Evolutionary conservation across 2,888 invertebrate species (phyloP).

Genomic region (Noctua fimbriata): DNA sequence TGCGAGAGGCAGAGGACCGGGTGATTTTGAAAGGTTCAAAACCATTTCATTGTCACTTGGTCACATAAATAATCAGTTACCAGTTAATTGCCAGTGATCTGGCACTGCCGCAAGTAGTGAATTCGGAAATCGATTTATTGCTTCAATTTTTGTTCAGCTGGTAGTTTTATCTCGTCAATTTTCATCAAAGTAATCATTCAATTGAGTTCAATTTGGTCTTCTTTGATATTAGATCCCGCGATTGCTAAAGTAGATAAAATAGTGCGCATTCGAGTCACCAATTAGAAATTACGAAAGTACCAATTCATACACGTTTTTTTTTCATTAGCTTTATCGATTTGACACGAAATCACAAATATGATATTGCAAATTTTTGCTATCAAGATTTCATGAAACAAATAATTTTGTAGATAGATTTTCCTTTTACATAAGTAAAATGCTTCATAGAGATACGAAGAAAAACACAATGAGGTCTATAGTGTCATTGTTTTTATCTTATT

Average conservation of each 20-base stretch:
- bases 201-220: conserved; percentile 65
- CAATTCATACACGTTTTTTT: not conserved
- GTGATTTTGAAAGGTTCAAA: conserved; percentile 4
- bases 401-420: not conserved
- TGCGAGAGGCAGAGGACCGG: not conserved
- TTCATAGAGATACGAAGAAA: not conserved
- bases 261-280: conserved; percentile 35
- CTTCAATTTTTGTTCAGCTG: conserved; percentile 48
- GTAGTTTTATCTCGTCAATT: conserved; percentile 57
- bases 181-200: conserved; percentile 62
- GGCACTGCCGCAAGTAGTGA: conserved; percentile 17
- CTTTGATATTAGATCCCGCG: conserved; percentile 47
- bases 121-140: conserved; percentile 57
- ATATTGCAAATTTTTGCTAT: not conserved
- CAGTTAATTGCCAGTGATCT: conserved; percentile 22
- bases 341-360: not conserved
- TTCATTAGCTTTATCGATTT: conserved; percentile 25
- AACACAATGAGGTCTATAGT: not conserved
- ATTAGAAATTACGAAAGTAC: conserved; percentile 27
- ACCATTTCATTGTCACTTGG: conserved; percentile 13
- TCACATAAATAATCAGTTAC: conserved; percentile 1
- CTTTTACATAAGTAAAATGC: not conserved
- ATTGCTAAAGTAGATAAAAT: conserved; percentile 58
- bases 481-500: not conserved
- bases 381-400: not conserved